Percentiles rank a stretch among this genome's conserved stretches.
Conservation (phyloP, 2,113 vertebrate species). For the Pedetes capensis region DNA sequence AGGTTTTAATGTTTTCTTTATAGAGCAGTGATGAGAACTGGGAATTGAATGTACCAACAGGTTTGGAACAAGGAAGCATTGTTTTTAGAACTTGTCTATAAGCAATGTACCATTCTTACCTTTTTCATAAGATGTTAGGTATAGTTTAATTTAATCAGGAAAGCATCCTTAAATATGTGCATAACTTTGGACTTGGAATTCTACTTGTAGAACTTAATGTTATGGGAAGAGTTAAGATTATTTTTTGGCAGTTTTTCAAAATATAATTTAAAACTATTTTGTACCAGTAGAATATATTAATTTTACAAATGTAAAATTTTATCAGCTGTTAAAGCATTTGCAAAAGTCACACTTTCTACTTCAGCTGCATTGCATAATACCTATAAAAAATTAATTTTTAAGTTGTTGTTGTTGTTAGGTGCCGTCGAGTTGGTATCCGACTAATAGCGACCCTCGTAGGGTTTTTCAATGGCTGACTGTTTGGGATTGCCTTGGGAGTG, state of each 20-base stretch:
- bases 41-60: background rate
- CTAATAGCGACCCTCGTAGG: too few relatives aligned
- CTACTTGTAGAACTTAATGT: conserved; percentile 6
- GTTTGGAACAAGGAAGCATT: background rate
- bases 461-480: too few relatives aligned
- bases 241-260: too few relatives aligned
- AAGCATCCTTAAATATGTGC: background rate
- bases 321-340: too few relatives aligned
- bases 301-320: too few relatives aligned
- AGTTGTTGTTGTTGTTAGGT: too few relatives aligned
- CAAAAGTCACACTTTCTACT: conserved; percentile 87
- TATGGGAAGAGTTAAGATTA: conserved; percentile 12
- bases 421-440: too few relatives aligned
- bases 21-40: background rate
- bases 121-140: background rate
- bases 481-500: too few relatives aligned
- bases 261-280: too few relatives aligned
- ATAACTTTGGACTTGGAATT: background rate
- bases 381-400: conserved; percentile 89
- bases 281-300: too few relatives aligned
- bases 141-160: conserved; percentile 18
- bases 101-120: background rate
- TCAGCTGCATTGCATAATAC: conserved; percentile 89
- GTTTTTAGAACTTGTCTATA: background rate
- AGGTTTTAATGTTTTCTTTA: background rate